Evolutionary conservation across 2,888 invertebrate species (phyloP).

Genomic region (Meganola albula): DNA sequence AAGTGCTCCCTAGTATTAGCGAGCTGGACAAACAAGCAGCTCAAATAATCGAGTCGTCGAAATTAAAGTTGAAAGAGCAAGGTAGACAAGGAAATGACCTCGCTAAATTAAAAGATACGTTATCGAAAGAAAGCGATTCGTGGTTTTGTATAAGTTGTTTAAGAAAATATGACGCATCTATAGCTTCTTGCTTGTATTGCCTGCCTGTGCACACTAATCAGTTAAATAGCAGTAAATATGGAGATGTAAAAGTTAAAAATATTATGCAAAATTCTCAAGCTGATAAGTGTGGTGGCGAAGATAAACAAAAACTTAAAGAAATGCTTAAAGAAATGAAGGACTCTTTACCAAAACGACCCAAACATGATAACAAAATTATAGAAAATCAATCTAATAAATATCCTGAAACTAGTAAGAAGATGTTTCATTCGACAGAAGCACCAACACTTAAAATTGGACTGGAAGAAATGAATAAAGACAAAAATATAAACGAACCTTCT

Average conservation of each 20-base stretch:
- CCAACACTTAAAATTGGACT: conserved; percentile 60
- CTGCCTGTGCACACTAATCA: conserved; percentile 17
- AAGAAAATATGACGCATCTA: conserved; percentile 52
- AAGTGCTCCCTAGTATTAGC: conserved; percentile 84
- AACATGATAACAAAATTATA: conserved; percentile 36
- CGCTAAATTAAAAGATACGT: too few species aligned
- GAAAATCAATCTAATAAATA: conserved; percentile 9
- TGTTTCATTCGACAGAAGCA: conserved; percentile 37
- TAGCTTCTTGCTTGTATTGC: conserved; percentile 48
- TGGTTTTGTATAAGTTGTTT: conserved; percentile 62
- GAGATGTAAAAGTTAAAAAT: conserved; percentile 18
- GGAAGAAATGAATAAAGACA: conserved; percentile 19
- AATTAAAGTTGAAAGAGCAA: conserved; percentile 23
- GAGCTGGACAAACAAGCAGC: conserved; percentile 88
- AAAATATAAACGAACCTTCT: conserved; percentile 8
- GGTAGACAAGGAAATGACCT: conserved; percentile 4
- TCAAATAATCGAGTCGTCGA: conserved; percentile 80
- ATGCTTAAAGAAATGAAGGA: conserved; percentile 88
- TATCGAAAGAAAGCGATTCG: conserved; percentile 27
- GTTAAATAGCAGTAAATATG: too few species aligned
- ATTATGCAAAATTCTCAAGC: conserved; percentile 46
- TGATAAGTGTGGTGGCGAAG: conserved; percentile 40
- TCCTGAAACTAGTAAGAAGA: conserved; percentile 19
- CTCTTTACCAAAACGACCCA: conserved; percentile 80
- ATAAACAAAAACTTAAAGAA: conserved; percentile 80